phyloP scores from a whole-genome alignment of 1,140 invertebrate species.

The Trichonephila clavata region DNA sequence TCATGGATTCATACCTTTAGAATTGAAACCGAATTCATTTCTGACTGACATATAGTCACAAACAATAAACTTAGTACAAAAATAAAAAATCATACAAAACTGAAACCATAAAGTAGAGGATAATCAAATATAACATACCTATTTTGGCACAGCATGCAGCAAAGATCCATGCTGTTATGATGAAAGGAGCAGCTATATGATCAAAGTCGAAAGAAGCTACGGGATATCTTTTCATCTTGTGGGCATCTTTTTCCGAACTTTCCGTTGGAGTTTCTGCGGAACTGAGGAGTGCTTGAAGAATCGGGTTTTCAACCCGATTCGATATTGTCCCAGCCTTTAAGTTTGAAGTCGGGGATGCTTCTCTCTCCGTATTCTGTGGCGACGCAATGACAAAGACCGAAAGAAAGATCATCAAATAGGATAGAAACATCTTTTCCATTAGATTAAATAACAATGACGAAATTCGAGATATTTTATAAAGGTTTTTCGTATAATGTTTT shows the following conservation, averaged over 20 bases:
- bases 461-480: background rate
- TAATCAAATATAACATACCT: constrained; percentile 81
- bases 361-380: background rate
- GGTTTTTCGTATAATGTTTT: background rate
- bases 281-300: background rate
- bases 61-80: no score
- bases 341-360: no score
- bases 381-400: background rate
- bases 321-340: background rate
- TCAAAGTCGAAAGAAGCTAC: constrained; percentile 82
- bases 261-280: background rate
- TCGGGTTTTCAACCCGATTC: background rate
- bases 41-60: no score
- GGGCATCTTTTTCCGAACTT: background rate
- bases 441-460: background rate
- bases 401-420: background rate
- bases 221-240: constrained; percentile 63
- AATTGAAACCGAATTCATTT: no score
- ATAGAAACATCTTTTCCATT: background rate
- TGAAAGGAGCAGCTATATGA: constrained; percentile 83
- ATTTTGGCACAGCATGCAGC: constrained; percentile 85
- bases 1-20: no score
- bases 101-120: background rate
- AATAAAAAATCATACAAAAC: background rate
- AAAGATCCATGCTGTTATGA: constrained; percentile 84